Base-by-base conservation (phyloP, 2,888 invertebrate genomes). In the Caenorhabditis sp. region DNA sequence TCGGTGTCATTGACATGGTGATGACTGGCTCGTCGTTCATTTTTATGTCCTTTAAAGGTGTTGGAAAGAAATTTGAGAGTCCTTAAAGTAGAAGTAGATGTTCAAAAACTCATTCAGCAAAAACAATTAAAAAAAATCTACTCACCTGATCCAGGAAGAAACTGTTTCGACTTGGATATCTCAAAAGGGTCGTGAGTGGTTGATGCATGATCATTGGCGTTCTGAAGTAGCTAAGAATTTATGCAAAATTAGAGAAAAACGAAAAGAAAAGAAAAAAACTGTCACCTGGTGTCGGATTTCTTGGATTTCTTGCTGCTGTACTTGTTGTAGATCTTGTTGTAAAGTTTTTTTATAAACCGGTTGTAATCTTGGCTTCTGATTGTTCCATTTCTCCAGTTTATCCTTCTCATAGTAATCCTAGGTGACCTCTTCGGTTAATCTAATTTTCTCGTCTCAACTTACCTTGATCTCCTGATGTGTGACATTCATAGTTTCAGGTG, bases 1-100 rank as follows among this genome's bases (percentile, higher is more conserved):
- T 79, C 20, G 79, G 79, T 58, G 79, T 64, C 79, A 71, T 79
- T 20, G 79, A 71, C 79, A 79, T 79, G 37, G 71, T 79, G 28
- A 79, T 79, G 1, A 79, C 67, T 32, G 79, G 79, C 47, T 79
- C 79, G n/a, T 77, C 76, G 32, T 62, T 77, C 2, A 61, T 20
- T 6, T 28, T 5, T 4, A 61, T 18, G 32, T 35, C 40, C 32
- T 24, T 60, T 2, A 55, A 15, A 0, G 76, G 60, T 13, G 53
- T 32, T 2, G 76, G 77, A 24, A 77, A 62, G 35, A 55, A 71
- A 0, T 79, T 65, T 61, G 50, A 64, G 55, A 70, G 58, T 24
- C 78, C 78, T 77, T 44, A 22, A 65, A 24, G 8, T 26, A n/a
- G 32, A 32, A n/a, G n/a, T n/a, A n/a, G n/a, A n/a, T n/a, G n/a